Evolutionary conservation across 2,888 invertebrate genomes (phyloP), one percentile per base, ranked within the genome.

Genomic region (Xylocampa areola): DNA sequence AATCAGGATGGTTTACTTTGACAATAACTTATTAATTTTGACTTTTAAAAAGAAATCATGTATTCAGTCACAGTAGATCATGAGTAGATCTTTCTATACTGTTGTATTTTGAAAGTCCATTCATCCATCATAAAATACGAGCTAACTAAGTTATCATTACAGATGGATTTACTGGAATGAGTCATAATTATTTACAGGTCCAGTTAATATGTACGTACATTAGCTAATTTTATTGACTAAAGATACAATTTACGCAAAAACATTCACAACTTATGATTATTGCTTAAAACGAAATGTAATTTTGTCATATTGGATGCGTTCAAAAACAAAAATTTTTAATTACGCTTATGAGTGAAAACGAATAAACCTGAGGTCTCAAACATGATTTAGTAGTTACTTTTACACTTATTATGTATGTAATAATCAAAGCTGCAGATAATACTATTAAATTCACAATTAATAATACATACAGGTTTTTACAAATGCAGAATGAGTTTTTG

Each of bases 1-100:
- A 78, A 82, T 86, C 84, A 51, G 73, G 80, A 68, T 80, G 79
- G 81, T 74, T 73, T 73, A 67, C 50, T 75, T 73, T 80, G 79
- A 81, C 77, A 76, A 59, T 63, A 57, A 60, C 55, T 29, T 47
- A 16, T 25, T 37, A 25, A 41, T 48, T 30, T 66, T 45, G 30
- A 66, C 37, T 43, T 67, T 30, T 40, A 61, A 50, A 54, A 54
- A 50, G 7, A 30, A 61, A 50, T 47, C 11, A 6, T 23, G 8
- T 2, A 23, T 30, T 30, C 1, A 13, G 4, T 10, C 14, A 1
- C 5, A 13, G 6, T 14, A 14, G 14, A 10, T 5, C 27, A 23
- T 41, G 21, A 33, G 27, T 14, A 5, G 11, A 19, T 3, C 6
- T 21, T 11, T 29, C 10, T n/a, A n/a, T n/a, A n/a, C 0, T 4